Percentiles rank a stretch among this genome's conserved stretches.
These are phyloP conservation scores for Lates japonicus DNA, from an alignment of 2,797 vertebrate species.

Conservation along the genomic window DNA sequence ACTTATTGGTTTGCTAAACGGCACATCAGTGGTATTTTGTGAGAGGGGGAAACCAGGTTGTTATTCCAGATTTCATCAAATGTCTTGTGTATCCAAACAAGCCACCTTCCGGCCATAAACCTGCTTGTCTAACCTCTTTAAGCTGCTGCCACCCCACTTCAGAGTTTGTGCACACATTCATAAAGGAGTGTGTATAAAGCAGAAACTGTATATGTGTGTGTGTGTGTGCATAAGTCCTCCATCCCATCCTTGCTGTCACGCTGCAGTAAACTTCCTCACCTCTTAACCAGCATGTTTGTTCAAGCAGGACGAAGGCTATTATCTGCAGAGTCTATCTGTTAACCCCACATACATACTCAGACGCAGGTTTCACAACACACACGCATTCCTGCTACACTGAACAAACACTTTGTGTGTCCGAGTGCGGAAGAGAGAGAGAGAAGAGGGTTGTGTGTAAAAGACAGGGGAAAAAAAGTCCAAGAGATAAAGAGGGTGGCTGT, in stretches of 20 bases:
- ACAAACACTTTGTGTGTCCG: conserved; percentile 70
- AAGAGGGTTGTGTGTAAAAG: conserved; percentile 31
- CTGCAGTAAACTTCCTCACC: conserved; percentile 69
- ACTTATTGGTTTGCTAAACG: neutral
- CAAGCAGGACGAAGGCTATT: conserved; percentile 66
- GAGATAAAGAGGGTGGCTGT: conserved; percentile 50
- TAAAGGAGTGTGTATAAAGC: conserved; percentile 28
- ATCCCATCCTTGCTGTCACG: conserved; percentile 44
- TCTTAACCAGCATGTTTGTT: conserved; percentile 72
- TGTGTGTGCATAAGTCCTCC: conserved; percentile 9
- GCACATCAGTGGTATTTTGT: neutral
- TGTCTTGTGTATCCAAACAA: conserved; percentile 40
- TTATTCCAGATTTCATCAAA: conserved; percentile 39
- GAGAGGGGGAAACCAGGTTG: neutral
- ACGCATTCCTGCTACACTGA: conserved; percentile 74
- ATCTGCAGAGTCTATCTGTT: conserved; percentile 71
- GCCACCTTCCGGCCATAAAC: conserved; percentile 40
- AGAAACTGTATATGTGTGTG: conserved; percentile 32
- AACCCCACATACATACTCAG: conserved; percentile 61
- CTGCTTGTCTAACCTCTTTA: conserved; percentile 40
- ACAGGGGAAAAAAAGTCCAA: conserved; percentile 1
- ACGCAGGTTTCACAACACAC: conserved; percentile 68
- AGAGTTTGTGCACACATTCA: conserved; percentile 50
- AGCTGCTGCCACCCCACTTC: conserved; percentile 39
- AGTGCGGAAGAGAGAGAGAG: conserved; percentile 46